Conservation (phyloP, 2,888 invertebrate species). For the Diaperis boleti region DNA sequence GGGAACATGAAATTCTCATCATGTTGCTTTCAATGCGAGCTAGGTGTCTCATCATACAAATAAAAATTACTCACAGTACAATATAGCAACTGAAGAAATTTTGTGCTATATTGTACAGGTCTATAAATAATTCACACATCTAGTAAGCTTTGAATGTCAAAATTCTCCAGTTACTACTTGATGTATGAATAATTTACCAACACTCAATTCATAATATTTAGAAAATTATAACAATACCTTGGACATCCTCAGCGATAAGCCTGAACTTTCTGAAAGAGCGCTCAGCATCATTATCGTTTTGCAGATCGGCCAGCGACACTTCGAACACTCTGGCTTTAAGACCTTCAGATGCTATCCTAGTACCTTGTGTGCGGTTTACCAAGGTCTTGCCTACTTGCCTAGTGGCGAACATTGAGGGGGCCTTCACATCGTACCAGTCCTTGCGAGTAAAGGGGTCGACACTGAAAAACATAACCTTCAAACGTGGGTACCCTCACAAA, state of each 20-base stretch:
- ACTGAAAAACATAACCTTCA: conserved; percentile 48
- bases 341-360: conserved; percentile 96
- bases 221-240: conserved; percentile 69
- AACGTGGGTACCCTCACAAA: too few relatives aligned
- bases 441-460: conserved; percentile 99
- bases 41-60: conserved; percentile 70
- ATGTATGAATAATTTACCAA: too few relatives aligned
- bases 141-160: too few relatives aligned
- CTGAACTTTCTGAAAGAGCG: conserved; percentile 99
- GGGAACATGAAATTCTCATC: conserved; percentile 72
- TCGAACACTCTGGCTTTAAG: conserved; percentile 98
- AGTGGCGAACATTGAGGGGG: conserved; percentile 93
- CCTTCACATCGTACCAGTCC: conserved; percentile 99
- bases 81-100: too few relatives aligned
- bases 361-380: conserved; percentile 96
- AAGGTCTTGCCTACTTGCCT: conserved; percentile 98
- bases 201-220: too few relatives aligned
- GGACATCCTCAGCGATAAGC: conserved; percentile 97
- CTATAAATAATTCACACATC: too few relatives aligned
- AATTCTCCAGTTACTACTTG: too few relatives aligned
- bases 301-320: conserved; percentile 97
- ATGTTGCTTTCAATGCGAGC: conserved; percentile 73
- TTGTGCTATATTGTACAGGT: too few relatives aligned
- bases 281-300: conserved; percentile 95
- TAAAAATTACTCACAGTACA: too few relatives aligned